Evolutionary conservation across 2,888 invertebrate genomes (phyloP).

Genomic region (Tachina lurida): DNA sequence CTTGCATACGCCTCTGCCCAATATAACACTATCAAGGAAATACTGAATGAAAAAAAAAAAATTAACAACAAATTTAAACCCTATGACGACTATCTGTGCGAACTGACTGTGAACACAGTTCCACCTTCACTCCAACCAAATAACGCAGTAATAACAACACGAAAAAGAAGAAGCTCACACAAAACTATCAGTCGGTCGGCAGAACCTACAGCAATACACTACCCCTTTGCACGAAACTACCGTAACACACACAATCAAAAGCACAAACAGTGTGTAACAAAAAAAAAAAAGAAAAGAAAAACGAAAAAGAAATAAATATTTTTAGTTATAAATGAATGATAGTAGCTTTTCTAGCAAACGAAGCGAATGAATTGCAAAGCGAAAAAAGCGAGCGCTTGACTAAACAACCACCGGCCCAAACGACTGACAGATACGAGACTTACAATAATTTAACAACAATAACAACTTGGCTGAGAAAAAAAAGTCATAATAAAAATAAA

Average conservation of each 20-base stretch:
- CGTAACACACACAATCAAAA: background rate
- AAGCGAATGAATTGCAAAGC: constrained; percentile 31
- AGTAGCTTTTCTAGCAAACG: constrained; percentile 48
- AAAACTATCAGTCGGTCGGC: constrained; percentile 67
- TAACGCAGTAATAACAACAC: constrained; percentile 31
- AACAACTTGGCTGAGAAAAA: constrained; percentile 60
- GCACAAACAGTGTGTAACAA: background rate
- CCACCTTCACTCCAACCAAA: constrained; percentile 64
- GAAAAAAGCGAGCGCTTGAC: constrained; percentile 36
- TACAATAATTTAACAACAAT: constrained; percentile 69
- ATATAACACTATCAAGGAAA: constrained; percentile 54
- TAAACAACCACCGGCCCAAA: constrained; percentile 43
- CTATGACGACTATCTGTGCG: constrained; percentile 63
- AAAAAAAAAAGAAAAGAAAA: background rate
- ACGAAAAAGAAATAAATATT: background rate
- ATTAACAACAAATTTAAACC: constrained; percentile 48
- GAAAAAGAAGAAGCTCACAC: constrained; percentile 65
- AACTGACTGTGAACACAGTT: constrained; percentile 64
- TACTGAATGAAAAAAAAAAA: constrained; percentile 39
- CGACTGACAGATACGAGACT: constrained; percentile 57
- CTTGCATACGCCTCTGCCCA: constrained; percentile 27
- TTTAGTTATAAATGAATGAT: constrained; percentile 49
- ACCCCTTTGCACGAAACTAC: constrained; percentile 40
- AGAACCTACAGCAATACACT: constrained; percentile 60
- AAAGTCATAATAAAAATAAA: constrained; percentile 56